These are phyloP conservation scores for Standfussiana lucernea DNA, from an alignment of 2,888 invertebrate species.

Conservation along the genomic window DNA sequence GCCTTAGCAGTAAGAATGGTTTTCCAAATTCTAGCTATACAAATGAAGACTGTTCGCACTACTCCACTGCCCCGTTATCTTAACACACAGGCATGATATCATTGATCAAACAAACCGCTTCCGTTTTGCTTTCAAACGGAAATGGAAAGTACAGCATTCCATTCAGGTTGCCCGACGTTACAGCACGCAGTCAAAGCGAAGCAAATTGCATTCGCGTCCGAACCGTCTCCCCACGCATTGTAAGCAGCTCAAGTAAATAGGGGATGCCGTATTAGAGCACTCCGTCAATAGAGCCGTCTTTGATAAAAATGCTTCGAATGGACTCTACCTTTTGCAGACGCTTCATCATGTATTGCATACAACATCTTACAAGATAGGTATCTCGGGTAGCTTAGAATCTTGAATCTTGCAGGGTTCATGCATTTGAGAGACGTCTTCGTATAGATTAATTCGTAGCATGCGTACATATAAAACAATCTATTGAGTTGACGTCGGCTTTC, in stretches of 20 bases:
- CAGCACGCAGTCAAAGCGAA: constrained; percentile 55
- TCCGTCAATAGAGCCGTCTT: constrained; percentile 58
- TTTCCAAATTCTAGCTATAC: background rate
- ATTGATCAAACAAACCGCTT: constrained; percentile 4
- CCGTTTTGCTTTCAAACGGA: constrained; percentile 22
- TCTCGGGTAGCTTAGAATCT: background rate
- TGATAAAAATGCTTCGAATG: constrained; percentile 59
- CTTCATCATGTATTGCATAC: constrained; percentile 42
- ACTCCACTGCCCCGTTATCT: background rate
- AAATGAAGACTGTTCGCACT: background rate
- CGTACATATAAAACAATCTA: background rate
- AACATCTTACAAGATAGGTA: constrained; percentile 11
- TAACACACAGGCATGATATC: background rate
- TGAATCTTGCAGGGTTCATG: background rate
- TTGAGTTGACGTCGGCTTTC: background rate
- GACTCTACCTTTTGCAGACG: constrained; percentile 47
- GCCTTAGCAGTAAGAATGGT: too few relatives aligned
- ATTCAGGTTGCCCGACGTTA: constrained; percentile 30
- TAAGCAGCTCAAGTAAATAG: constrained; percentile 59
- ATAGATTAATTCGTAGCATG: background rate
- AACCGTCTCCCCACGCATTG: constrained; percentile 51
- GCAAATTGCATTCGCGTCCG: constrained; percentile 55
- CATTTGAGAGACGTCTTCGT: background rate
- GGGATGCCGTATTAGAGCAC: constrained; percentile 43
- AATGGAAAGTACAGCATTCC: constrained; percentile 18